These are phyloP conservation scores for Eurytoma adleriae DNA, from an alignment of 2,888 invertebrate genomes.

Conservation along the genomic window DNA sequence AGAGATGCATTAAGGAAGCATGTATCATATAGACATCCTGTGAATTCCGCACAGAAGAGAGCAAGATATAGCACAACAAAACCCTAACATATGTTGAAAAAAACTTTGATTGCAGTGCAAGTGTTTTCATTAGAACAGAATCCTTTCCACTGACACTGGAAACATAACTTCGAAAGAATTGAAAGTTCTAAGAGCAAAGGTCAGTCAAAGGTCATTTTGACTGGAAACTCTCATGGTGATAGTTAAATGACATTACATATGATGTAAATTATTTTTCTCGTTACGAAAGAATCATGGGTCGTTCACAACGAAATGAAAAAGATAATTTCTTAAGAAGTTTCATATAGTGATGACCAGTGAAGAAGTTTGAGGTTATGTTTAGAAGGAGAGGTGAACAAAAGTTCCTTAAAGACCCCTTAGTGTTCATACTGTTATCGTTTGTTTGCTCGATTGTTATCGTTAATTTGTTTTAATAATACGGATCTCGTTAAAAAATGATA, in stretches of 20 bases:
- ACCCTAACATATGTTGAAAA: conserved; percentile 49
- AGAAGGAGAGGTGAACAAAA: conserved; percentile 55
- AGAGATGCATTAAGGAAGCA: conserved; percentile 92
- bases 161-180: conserved; percentile 53
- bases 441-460: conserved; percentile 58
- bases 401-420: conserved; percentile 57
- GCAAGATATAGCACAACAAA: conserved; percentile 65
- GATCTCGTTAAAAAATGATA: conserved; percentile 54
- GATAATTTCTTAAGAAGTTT: conserved; percentile 15
- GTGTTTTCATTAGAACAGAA: conserved; percentile 56
- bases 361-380: conserved; percentile 56
- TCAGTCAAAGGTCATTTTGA: conserved; percentile 50
- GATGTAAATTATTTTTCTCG: not conserved
- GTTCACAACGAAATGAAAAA: conserved; percentile 18
- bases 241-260: conserved; percentile 25
- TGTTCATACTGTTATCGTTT: conserved; percentile 59
- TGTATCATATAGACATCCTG: conserved; percentile 90
- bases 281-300: not conserved
- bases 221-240: conserved; percentile 37
- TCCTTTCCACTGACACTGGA: conserved; percentile 55
- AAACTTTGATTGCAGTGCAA: conserved; percentile 56
- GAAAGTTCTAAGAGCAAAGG: conserved; percentile 33
- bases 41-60: conserved; percentile 76
- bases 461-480: conserved; percentile 56
- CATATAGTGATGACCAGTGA: conserved; percentile 32